phyloP scores from a whole-genome alignment of 2,797 vertebrate species.

The Liasis olivaceus region DNA sequence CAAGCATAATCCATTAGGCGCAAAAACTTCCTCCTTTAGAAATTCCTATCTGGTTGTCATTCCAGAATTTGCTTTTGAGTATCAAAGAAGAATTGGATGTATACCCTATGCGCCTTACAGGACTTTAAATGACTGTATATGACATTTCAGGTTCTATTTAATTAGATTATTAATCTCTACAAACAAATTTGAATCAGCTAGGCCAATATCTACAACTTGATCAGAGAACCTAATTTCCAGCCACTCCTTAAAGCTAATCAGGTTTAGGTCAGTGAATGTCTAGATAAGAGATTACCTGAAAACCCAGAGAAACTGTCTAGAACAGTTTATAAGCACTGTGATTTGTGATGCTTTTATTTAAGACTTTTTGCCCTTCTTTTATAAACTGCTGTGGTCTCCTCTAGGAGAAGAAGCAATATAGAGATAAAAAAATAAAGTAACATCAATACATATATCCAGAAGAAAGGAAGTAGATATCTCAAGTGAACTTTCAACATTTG shows the following conservation, averaged over 20 bases:
- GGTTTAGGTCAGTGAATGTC: background rate
- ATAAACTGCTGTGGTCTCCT: too few species aligned
- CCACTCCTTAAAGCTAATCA: background rate
- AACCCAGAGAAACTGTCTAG: background rate
- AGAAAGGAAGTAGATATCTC: too few species aligned
- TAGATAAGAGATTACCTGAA: too few species aligned
- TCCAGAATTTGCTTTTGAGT: background rate
- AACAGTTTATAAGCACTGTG: too few species aligned
- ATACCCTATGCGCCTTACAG: too few species aligned
- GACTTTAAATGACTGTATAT: background rate
- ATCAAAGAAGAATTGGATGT: background rate
- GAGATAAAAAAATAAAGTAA: too few species aligned
- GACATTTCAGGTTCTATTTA: background rate
- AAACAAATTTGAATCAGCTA: background rate
- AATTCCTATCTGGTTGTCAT: background rate
- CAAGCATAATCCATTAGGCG: background rate
- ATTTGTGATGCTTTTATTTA: background rate
- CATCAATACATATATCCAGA: too few species aligned
- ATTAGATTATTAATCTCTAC: background rate
- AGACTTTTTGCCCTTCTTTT: background rate
- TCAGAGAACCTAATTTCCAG: background rate
- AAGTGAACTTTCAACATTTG: background rate
- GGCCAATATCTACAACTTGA: background rate
- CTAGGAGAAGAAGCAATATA: too few species aligned
- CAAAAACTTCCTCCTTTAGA: background rate